These are phyloP conservation scores for Catharus bicknelli DNA, from an alignment of 2,113 vertebrate genomes.

Conservation along the genomic window DNA sequence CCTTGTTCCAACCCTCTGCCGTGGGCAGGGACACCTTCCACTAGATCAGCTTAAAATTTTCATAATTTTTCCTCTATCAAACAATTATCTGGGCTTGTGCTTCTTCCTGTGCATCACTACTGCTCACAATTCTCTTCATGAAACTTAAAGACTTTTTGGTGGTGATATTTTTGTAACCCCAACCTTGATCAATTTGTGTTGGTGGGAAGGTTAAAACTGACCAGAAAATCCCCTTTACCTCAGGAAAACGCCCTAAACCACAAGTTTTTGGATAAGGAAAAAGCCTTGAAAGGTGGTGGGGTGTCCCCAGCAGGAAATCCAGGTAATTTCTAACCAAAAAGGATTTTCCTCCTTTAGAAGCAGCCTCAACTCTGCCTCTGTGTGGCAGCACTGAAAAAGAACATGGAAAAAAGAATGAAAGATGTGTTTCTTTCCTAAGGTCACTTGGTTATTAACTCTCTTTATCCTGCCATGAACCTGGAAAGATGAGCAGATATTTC, in stretches of 20 bases:
- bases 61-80: background rate
- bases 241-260: background rate
- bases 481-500: background rate
- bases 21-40: background rate
- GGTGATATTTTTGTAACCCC: background rate
- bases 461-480: background rate
- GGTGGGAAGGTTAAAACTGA: background rate
- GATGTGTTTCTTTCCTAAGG: background rate
- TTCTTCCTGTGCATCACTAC: background rate
- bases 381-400: slow-evolving; percentile 25
- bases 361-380: slow-evolving; percentile 36
- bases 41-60: background rate
- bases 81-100: background rate
- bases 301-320: background rate
- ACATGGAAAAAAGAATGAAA: background rate
- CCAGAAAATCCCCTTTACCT: background rate
- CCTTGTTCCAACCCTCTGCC: background rate
- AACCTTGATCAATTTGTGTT: background rate
- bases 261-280: background rate
- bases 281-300: background rate
- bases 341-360: background rate
- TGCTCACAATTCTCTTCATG: background rate
- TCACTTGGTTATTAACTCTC: background rate
- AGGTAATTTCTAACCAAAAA: background rate
- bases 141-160: background rate